These are phyloP conservation scores for Tupiocoris notatus DNA, from an alignment of 2,888 invertebrate genomes.

Conservation along the genomic window DNA sequence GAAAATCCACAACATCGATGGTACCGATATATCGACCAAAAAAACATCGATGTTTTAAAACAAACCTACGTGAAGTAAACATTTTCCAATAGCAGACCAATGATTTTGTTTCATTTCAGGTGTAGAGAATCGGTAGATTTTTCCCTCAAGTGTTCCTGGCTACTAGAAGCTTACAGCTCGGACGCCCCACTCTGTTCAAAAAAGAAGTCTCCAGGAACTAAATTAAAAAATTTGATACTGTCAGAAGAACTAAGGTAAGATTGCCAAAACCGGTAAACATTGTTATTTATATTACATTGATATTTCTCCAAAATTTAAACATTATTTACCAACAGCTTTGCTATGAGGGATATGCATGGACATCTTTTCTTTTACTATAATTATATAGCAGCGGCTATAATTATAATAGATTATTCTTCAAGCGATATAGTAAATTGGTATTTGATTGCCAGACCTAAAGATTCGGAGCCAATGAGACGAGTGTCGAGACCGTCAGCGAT, in stretches of 20 bases:
- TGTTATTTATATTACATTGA: too few relatives aligned
- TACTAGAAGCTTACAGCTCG: conserved; percentile 89
- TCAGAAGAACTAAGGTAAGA: conserved; percentile 57
- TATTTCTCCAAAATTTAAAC: too few relatives aligned
- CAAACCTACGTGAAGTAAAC: too few relatives aligned
- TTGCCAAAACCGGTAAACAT: too few relatives aligned
- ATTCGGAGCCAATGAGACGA: conserved; percentile 53
- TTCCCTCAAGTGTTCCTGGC: conserved; percentile 93
- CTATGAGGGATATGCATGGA: too few relatives aligned
- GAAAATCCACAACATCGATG: too few relatives aligned
- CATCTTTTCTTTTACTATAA: too few relatives aligned
- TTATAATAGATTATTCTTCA: background rate
- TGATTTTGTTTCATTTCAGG: conserved; percentile 56
- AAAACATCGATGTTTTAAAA: too few relatives aligned
- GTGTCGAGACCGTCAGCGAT: conserved; percentile 51
- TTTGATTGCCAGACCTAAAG: conserved; percentile 48
- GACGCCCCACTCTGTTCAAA: conserved; percentile 67
- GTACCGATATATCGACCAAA: too few relatives aligned
- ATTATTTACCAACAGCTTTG: too few relatives aligned
- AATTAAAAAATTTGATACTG: conserved; percentile 70
- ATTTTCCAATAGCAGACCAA: too few relatives aligned
- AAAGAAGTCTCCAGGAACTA: conserved; percentile 72
- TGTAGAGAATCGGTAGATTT: conserved; percentile 95
- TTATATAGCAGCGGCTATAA: background rate
- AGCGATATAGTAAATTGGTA: too few relatives aligned